These are phyloP conservation scores for Catocala fraxini DNA, from an alignment of 2,888 invertebrate species.

Conservation along the genomic window DNA sequence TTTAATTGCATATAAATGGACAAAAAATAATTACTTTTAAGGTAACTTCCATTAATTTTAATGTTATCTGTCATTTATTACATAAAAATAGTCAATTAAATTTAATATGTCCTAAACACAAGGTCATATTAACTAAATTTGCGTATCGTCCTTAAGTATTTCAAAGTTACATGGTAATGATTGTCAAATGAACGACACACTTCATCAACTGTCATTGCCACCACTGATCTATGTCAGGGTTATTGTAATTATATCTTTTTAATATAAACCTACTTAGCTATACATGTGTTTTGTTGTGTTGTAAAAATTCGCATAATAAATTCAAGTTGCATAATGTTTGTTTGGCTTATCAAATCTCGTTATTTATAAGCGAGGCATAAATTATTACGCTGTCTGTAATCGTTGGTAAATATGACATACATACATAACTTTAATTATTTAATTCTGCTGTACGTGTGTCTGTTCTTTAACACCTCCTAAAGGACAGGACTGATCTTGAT, in stretches of 20 bases:
- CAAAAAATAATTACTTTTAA: background rate
- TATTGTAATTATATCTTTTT: conserved; percentile 18
- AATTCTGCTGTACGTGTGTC: too few species aligned
- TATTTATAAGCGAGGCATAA: background rate
- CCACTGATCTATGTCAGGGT: conserved; percentile 39
- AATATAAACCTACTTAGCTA: conserved; percentile 8
- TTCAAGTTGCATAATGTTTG: conserved; percentile 19
- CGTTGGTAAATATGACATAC: too few species aligned
- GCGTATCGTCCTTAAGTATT: background rate
- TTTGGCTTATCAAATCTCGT: background rate
- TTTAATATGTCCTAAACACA: background rate
- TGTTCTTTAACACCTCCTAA: too few species aligned
- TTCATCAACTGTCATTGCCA: conserved; percentile 38
- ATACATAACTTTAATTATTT: too few species aligned
- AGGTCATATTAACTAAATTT: conserved; percentile 2
- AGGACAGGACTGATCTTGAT: too few species aligned
- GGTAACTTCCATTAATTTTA: conserved; percentile 7
- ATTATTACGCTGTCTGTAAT: background rate
- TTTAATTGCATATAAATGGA: background rate
- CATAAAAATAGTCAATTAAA: background rate
- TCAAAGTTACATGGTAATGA: conserved; percentile 17
- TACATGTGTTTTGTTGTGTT: conserved; percentile 8
- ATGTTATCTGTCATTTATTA: conserved; percentile 1
- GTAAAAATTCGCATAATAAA: conserved; percentile 22
- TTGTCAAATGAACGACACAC: conserved; percentile 25